phyloP scores from a whole-genome alignment of 1,140 invertebrate species.

The Ephestia elutella region DNA sequence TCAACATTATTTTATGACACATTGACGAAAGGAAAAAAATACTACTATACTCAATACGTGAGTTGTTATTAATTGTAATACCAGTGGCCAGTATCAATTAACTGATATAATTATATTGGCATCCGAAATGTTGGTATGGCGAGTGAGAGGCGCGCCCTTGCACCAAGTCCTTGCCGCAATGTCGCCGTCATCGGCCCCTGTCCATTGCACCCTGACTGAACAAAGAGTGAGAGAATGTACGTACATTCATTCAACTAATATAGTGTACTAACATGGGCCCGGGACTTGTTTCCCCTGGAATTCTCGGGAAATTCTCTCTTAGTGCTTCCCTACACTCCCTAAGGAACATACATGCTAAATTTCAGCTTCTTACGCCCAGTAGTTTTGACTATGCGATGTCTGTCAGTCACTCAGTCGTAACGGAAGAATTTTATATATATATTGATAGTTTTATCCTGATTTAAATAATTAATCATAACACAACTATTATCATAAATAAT shows the following conservation, averaged over 20 bases:
- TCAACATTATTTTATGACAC: neutral
- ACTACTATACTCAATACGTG: neutral
- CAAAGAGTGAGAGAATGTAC: slow-evolving; percentile 45
- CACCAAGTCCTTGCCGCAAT: slow-evolving; percentile 49
- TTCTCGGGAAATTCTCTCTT: no score
- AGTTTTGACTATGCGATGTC: no score
- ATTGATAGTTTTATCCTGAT: no score
- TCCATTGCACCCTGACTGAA: slow-evolving; percentile 35
- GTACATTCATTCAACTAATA: neutral
- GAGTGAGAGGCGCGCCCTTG: slow-evolving; percentile 70
- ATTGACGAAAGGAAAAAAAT: neutral
- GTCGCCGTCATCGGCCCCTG: slow-evolving; percentile 47
- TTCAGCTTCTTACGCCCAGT: no score
- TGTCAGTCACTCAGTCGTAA: no score
- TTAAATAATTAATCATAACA: no score
- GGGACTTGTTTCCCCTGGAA: no score
- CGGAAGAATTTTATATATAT: no score
- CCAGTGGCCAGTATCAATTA: slow-evolving; percentile 42
- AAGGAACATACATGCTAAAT: no score
- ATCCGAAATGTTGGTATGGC: slow-evolving; percentile 54
- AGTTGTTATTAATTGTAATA: slow-evolving; percentile 16
- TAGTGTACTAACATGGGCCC: no score
- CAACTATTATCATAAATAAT: no score
- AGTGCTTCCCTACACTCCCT: no score
- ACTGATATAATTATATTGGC: slow-evolving; percentile 49